Conservation (phyloP, 2,113 vertebrate genomes). For the Neolamprologus caudopunctatus region DNA sequence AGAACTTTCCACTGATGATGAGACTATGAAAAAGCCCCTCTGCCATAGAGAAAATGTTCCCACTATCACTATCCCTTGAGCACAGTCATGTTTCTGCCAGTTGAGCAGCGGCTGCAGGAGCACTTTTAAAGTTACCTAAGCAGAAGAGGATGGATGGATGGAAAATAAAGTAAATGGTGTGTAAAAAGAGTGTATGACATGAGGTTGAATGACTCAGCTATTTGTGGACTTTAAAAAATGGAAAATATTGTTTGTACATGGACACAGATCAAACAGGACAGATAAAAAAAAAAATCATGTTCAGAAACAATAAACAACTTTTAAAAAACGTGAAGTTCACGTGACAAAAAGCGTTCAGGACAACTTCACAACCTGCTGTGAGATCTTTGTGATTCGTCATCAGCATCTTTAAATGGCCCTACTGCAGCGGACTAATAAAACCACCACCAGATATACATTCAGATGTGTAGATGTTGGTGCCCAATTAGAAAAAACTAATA, state of each 20-base stretch:
- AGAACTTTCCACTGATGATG: neutral
- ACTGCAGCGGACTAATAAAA: neutral
- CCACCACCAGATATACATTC: neutral
- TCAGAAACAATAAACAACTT: neutral
- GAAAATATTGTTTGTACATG: neutral
- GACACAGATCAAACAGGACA: neutral
- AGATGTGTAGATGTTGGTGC: neutral
- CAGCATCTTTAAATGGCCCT: neutral
- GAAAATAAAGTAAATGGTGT: neutral
- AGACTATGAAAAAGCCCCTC: neutral
- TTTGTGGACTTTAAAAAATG: neutral
- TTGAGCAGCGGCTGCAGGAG: neutral
- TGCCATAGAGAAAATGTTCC: neutral
- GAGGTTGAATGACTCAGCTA: neutral
- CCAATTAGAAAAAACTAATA: neutral
- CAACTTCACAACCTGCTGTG: neutral
- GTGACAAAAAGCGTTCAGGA: neutral
- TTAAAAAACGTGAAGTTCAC: neutral
- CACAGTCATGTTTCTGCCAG: neutral
- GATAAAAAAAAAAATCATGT: neutral
- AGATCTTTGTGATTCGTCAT: neutral
- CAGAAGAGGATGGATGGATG: neutral
- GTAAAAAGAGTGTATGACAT: neutral
- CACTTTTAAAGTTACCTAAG: neutral
- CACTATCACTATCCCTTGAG: neutral